phyloP scores from a whole-genome alignment of 1,140 invertebrate genomes.

The Mactra quadrangularis region DNA sequence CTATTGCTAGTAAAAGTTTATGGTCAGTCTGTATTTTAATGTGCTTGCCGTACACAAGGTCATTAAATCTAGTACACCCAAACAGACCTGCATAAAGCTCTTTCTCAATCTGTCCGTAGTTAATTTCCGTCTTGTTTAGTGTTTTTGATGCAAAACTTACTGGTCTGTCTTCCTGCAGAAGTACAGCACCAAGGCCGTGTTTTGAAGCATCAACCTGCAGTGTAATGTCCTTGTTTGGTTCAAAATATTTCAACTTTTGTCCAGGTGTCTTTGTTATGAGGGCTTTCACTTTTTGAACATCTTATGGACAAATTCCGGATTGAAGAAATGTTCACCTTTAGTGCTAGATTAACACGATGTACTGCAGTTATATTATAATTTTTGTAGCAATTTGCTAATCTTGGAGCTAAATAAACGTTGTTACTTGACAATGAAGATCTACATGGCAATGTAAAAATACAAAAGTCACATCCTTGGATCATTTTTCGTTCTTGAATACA shows the following conservation, averaged over 20 bases:
- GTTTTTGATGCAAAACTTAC: constrained; percentile 22
- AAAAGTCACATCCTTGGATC: constrained; percentile 47
- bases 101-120: constrained; percentile 1
- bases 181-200: not conserved
- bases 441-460: constrained; percentile 51
- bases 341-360: constrained; percentile 16
- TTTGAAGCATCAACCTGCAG: not conserved
- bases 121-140: not conserved
- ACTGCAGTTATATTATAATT: constrained; percentile 15
- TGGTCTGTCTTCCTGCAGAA: constrained; percentile 26
- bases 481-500: constrained; percentile 39
- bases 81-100: not conserved
- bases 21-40: not conserved
- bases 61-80: not conserved
- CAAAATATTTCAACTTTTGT: too few relatives aligned
- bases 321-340: constrained; percentile 10
- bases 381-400: constrained; percentile 41
- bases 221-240: too few relatives aligned
- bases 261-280: too few relatives aligned
- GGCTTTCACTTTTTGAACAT: not conserved
- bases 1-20: not conserved
- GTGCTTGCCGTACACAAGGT: not conserved
- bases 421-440: constrained; percentile 51
- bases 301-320: not conserved
- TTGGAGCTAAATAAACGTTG: constrained; percentile 33